These are phyloP conservation scores for Mesitornis unicolor DNA, from an alignment of 2,113 vertebrate species.

Conservation along the genomic window DNA sequence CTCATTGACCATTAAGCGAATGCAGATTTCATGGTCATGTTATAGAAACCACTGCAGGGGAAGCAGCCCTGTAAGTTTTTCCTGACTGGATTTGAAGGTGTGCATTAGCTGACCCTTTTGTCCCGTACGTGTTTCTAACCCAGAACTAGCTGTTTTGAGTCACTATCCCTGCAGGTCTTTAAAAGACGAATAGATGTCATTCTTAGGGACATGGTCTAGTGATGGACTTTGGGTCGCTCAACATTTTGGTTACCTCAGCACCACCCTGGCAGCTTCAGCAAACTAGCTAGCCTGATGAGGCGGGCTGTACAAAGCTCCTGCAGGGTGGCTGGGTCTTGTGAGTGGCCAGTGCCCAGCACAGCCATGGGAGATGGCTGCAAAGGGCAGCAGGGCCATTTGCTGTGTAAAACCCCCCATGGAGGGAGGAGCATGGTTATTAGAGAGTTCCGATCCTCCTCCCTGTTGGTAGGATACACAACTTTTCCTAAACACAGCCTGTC, in stretches of 20 bases:
- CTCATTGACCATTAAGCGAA: neutral
- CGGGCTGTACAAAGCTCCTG: neutral
- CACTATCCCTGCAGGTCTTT: too few species aligned
- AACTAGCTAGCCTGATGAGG: neutral
- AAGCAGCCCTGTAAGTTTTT: neutral
- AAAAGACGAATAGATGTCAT: too few species aligned
- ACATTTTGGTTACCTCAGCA: neutral
- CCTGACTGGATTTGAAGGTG: neutral
- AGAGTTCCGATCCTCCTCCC: slow-evolving; percentile 41
- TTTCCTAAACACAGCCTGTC: slow-evolving; percentile 61
- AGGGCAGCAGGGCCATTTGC: neutral
- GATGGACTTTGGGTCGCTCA: neutral
- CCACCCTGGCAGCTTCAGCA: neutral
- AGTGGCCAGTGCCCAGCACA: neutral
- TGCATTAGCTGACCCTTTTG: neutral
- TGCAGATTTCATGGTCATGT: neutral
- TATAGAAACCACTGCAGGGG: neutral
- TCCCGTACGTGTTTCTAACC: neutral
- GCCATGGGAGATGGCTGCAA: neutral
- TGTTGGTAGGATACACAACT: slow-evolving; percentile 57
- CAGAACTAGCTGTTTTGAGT: neutral
- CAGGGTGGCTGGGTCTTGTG: fast-evolving
- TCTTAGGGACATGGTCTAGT: too few species aligned
- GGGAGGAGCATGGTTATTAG: neutral
- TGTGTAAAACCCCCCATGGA: neutral